A percentile compares a stretch with the other conserved stretches of the same genome.
These are phyloP conservation scores for Trissolcus brochymenae DNA, from an alignment of 2,888 invertebrate genomes.

Conservation along the genomic window DNA sequence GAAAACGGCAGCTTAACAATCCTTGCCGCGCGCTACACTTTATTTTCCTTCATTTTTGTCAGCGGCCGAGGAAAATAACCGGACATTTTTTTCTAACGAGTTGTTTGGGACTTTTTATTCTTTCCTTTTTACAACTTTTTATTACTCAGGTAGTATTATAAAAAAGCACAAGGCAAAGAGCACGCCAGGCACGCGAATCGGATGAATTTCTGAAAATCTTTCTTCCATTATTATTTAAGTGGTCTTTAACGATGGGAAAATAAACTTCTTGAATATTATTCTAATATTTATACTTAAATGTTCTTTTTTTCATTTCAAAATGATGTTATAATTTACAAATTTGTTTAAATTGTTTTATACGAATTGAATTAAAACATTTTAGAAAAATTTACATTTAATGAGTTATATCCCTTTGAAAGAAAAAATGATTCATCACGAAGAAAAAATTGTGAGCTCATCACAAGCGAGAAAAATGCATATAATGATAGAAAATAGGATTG, in stretches of 20 bases:
- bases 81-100: constrained; percentile 41
- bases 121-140: constrained; percentile 16
- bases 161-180: constrained; percentile 18
- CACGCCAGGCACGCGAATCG: constrained; percentile 42
- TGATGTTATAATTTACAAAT: too few species aligned
- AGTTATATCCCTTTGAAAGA: too few species aligned
- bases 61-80: constrained; percentile 35
- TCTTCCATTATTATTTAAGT: not conserved
- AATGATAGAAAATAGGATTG: too few species aligned
- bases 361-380: too few species aligned
- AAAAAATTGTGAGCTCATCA: too few species aligned
- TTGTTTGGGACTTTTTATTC: constrained; percentile 9
- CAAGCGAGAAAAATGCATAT: too few species aligned
- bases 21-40: constrained; percentile 36
- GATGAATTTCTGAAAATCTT: constrained; percentile 9
- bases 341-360: too few species aligned
- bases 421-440: too few species aligned
- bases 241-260: not conserved
- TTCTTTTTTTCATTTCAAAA: too few species aligned
- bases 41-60: constrained; percentile 37
- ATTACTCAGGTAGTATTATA: constrained; percentile 17
- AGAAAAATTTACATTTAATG: too few species aligned
- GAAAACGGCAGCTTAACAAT: constrained; percentile 39
- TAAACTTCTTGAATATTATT: not conserved
- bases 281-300: too few species aligned